These are phyloP conservation scores for Varroa destructor DNA, from an alignment of 1,140 invertebrate genomes.

Conservation along the genomic window DNA sequence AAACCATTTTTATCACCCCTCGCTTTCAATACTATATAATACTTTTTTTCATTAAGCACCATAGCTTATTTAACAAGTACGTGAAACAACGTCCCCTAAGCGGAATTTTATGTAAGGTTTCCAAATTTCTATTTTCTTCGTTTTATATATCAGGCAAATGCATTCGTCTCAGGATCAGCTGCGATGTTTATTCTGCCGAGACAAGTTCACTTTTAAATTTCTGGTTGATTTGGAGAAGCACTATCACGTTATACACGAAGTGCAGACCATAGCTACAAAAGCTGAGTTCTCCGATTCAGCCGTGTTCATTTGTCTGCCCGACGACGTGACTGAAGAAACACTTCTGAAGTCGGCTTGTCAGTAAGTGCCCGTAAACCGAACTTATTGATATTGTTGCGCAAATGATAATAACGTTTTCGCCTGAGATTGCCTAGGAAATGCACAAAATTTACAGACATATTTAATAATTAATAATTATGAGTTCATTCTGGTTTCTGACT, in stretches of 20 bases:
- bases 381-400: not conserved
- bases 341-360: slow-evolving; percentile 36
- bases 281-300: slow-evolving; percentile 37
- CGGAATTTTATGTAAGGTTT: too few relatives aligned
- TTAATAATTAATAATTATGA: too few relatives aligned
- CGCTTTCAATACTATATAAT: too few relatives aligned
- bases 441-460: not conserved
- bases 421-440: not conserved
- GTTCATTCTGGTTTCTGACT: too few relatives aligned
- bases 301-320: slow-evolving; percentile 37
- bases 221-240: slow-evolving; percentile 37
- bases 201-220: slow-evolving; percentile 35
- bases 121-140: slow-evolving; percentile 33
- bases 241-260: slow-evolving; percentile 36
- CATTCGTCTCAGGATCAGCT: slow-evolving; percentile 28
- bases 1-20: too few relatives aligned
- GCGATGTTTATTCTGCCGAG: slow-evolving; percentile 35
- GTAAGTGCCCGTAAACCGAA: not conserved
- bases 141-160: slow-evolving; percentile 20
- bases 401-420: not conserved
- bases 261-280: slow-evolving; percentile 34
- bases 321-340: slow-evolving; percentile 33
- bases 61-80: too few relatives aligned
- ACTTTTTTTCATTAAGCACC: too few relatives aligned
- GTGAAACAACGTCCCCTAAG: too few relatives aligned